A percentile compares a stretch with the other conserved stretches of the same genome.
Conservation (phyloP, 1,140 invertebrate species). For the Homarus americanus region DNA sequence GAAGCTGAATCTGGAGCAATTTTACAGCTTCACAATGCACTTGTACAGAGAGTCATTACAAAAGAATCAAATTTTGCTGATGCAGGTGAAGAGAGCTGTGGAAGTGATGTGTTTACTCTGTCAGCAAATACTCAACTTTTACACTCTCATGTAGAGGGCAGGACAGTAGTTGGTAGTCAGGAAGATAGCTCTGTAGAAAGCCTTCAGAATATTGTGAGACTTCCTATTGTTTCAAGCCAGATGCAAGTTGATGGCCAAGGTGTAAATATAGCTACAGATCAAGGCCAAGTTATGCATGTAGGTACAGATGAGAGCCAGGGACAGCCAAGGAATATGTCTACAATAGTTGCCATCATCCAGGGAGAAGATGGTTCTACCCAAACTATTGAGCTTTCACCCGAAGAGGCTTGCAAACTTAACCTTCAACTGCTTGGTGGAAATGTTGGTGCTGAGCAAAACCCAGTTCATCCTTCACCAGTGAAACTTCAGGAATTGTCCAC, state of each 20-base stretch:
- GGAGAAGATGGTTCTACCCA: slow-evolving; percentile 47
- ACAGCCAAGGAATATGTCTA: slow-evolving; percentile 8
- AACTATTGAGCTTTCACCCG: slow-evolving; percentile 44
- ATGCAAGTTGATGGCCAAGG: neutral
- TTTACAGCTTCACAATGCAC: slow-evolving; percentile 17
- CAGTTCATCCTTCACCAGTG: neutral
- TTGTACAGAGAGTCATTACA: neutral
- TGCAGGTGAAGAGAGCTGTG: slow-evolving; percentile 14
- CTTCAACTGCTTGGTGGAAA: neutral
- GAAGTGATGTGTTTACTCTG: slow-evolving; percentile 22
- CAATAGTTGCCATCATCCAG: slow-evolving; percentile 49
- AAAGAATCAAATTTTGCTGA: slow-evolving; percentile 14
- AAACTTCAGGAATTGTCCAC: neutral
- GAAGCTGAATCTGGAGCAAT: slow-evolving; percentile 15
- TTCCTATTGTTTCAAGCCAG: slow-evolving; percentile 2
- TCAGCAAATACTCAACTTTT: neutral
- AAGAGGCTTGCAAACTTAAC: slow-evolving; percentile 39
- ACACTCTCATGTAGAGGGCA: slow-evolving; percentile 4
- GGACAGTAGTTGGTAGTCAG: neutral
- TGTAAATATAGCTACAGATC: neutral
- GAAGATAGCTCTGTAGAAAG: neutral
- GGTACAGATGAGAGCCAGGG: slow-evolving; percentile 5
- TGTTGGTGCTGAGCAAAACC: neutral
- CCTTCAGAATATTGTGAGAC: slow-evolving; percentile 34
- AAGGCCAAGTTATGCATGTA: slow-evolving; percentile 2